These are phyloP conservation scores for Microctenopoma steveboyesi DNA, from an alignment of 2,797 vertebrate species.

Conservation along the genomic window DNA sequence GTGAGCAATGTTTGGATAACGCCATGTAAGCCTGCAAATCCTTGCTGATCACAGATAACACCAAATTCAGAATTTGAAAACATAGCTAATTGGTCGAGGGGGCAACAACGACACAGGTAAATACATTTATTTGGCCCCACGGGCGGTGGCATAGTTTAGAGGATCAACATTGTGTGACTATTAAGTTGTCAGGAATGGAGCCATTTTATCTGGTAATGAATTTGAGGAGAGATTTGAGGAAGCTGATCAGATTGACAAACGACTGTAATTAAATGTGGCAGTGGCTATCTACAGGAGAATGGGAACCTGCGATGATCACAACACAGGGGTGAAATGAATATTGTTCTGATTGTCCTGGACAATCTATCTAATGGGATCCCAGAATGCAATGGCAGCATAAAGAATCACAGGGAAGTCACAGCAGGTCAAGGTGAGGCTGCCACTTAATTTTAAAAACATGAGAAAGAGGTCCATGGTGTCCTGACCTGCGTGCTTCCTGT, in stretches of 20 bases:
- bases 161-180: not conserved
- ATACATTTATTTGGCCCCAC: not conserved
- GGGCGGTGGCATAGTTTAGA: not conserved
- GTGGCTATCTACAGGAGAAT: slow-evolving; percentile 32
- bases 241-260: slow-evolving; percentile 18
- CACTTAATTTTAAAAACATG: slow-evolving; percentile 76
- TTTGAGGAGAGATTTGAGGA: slow-evolving; percentile 18
- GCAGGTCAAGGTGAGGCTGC: slow-evolving; percentile 74
- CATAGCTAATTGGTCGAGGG: slow-evolving; percentile 23
- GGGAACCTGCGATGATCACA: slow-evolving; percentile 22
- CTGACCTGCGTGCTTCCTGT: slow-evolving; percentile 54
- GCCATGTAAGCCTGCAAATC: slow-evolving; percentile 41
- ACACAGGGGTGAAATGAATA: slow-evolving; percentile 30
- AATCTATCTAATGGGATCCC: slow-evolving; percentile 42
- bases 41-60: slow-evolving; percentile 34
- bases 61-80: slow-evolving; percentile 25
- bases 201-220: slow-evolving; percentile 24
- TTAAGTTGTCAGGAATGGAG: slow-evolving; percentile 13
- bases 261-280: slow-evolving; percentile 42
- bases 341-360: slow-evolving; percentile 37
- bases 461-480: slow-evolving; percentile 50
- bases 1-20: slow-evolving; percentile 39
- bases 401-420: slow-evolving; percentile 44
- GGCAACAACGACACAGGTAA: not conserved
- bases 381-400: slow-evolving; percentile 25